Conservation (phyloP, 2,113 vertebrate genomes). For the Cebus imitator region DNA sequence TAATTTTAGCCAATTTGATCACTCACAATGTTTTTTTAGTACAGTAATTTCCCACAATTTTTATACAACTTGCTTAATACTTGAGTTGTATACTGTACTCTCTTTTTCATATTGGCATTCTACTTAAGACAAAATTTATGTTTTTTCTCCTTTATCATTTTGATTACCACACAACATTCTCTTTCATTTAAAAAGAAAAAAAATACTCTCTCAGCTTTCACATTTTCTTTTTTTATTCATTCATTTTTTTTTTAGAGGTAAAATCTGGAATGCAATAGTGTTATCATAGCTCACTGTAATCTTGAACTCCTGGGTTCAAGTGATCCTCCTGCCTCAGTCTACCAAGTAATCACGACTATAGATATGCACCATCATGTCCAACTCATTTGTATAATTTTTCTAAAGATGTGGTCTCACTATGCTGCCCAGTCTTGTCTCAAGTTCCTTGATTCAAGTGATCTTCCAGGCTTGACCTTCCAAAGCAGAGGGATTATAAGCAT, state of each 20-base stretch:
- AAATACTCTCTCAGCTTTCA: background rate
- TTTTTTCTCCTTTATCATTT: background rate
- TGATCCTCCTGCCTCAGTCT: background rate
- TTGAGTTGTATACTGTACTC: background rate
- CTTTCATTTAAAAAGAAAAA: background rate
- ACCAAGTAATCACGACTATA: background rate
- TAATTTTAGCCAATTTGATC: background rate
- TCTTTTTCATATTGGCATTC: background rate
- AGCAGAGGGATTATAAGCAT: background rate
- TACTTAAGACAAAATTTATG: background rate
- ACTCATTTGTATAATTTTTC: background rate
- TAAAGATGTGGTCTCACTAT: background rate
- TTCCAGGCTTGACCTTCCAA: background rate
- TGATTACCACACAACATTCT: background rate
- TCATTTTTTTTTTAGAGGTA: background rate
- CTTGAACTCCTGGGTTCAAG: background rate
- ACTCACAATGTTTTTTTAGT: background rate
- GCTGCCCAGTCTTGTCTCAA: background rate
- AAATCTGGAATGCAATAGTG: background rate
- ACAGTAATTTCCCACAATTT: background rate
- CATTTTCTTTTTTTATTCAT: background rate
- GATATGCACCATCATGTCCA: too few species aligned
- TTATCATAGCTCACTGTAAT: background rate
- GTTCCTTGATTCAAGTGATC: background rate
- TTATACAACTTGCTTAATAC: background rate